Conservation (phyloP, 2,888 invertebrate genomes). For the Willowsia nigromaculata region DNA sequence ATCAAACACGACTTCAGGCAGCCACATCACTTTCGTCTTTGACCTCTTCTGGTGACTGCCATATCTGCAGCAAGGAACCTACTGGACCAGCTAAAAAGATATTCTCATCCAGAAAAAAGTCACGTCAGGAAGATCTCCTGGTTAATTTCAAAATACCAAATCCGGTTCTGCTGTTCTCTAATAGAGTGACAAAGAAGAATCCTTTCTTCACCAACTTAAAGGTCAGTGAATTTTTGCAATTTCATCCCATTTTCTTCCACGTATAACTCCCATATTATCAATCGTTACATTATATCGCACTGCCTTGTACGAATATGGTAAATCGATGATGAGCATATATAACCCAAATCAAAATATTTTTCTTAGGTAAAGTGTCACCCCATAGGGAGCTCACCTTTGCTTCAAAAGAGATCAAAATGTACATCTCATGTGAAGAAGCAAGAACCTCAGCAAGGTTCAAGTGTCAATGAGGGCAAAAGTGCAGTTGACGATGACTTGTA, state of each 20-base stretch:
- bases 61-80: constrained; percentile 85
- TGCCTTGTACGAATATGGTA: constrained; percentile 80
- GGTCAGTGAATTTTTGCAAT: no score
- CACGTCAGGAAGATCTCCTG: constrained; percentile 37
- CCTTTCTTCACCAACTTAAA: constrained; percentile 82
- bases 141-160: constrained; percentile 49
- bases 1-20: constrained; percentile 96
- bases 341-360: constrained; percentile 10
- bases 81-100: constrained; percentile 73
- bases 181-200: constrained; percentile 78
- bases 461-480: not conserved
- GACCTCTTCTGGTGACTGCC: constrained; percentile 86
- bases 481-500: constrained; percentile 50
- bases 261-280: no score
- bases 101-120: constrained; percentile 70
- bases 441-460: constrained; percentile 23
- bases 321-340: no score
- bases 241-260: no score
- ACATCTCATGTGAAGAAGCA: not conserved
- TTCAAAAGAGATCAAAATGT: constrained; percentile 50
- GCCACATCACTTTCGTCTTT: constrained; percentile 84
- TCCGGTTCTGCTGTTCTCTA: constrained; percentile 66
- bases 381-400: constrained; percentile 58
- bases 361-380: constrained; percentile 67
- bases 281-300: no score